Conservation (phyloP, 2,113 vertebrate species). For the Atherinomorus stipes region DNA sequence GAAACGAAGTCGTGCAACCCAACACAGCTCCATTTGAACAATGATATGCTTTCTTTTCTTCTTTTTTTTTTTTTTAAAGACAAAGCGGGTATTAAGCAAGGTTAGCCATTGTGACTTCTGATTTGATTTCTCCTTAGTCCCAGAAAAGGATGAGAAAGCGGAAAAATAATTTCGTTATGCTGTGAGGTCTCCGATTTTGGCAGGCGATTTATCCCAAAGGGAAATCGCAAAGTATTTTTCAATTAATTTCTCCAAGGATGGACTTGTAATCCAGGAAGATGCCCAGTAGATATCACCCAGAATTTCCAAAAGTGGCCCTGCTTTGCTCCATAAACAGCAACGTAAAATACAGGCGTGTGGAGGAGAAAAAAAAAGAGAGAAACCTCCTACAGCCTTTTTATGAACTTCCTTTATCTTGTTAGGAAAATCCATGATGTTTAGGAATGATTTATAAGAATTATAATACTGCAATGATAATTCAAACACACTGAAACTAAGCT, state of each 20-base stretch:
- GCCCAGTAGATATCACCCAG: slow-evolving; percentile 70
- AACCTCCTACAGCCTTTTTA: not conserved
- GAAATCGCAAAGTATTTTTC: too few species aligned
- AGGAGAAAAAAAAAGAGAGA: too few species aligned
- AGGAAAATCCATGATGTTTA: too few species aligned
- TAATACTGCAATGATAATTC: too few species aligned
- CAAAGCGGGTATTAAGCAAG: slow-evolving; percentile 10
- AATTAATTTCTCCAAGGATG: slow-evolving; percentile 6
- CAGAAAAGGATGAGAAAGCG: slow-evolving; percentile 10
- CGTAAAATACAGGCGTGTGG: not conserved
- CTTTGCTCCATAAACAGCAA: slow-evolving; percentile 2
- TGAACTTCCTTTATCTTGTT: too few species aligned
- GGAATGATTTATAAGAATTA: too few species aligned
- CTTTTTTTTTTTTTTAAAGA: slow-evolving; percentile 3
- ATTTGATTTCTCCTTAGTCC: slow-evolving; percentile 40
- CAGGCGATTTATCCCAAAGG: too few species aligned
- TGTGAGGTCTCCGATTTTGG: slow-evolving; percentile 18
- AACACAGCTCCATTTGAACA: slow-evolving; percentile 22
- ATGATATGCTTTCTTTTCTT: not conserved
- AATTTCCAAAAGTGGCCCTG: slow-evolving; percentile 35
- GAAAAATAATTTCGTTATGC: slow-evolving; percentile 1
- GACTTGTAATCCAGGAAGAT: slow-evolving; percentile 43
- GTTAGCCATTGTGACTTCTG: slow-evolving; percentile 16
- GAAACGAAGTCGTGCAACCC: not conserved
- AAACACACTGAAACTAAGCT: too few species aligned